These are phyloP conservation scores for Mormoops blainvillei DNA, from an alignment of 2,113 vertebrate species.

Conservation along the genomic window DNA sequence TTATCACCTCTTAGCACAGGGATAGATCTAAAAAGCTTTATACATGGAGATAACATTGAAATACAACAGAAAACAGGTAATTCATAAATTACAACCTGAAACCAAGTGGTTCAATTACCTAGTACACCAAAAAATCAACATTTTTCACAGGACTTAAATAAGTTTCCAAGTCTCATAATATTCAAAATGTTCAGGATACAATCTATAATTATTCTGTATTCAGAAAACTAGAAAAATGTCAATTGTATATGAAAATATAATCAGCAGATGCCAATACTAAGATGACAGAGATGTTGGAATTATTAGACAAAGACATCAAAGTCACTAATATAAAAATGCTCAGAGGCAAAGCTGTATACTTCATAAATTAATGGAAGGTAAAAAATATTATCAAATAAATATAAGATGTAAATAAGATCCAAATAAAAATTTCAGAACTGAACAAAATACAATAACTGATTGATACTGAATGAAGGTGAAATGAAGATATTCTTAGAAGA, in stretches of 20 bases:
- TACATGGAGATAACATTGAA: neutral
- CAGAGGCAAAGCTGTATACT: neutral
- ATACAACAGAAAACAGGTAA: neutral
- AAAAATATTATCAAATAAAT: neutral
- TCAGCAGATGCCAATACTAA: neutral
- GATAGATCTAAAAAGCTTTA: neutral
- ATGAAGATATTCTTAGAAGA: neutral
- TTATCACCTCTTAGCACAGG: neutral
- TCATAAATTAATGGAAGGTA: neutral
- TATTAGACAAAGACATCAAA: neutral
- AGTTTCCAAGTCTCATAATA: neutral
- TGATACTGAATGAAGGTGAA: neutral
- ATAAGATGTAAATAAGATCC: neutral
- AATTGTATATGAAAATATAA: neutral
- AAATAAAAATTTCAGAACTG: neutral
- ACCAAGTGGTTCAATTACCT: neutral
- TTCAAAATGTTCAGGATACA: neutral
- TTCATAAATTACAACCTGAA: neutral
- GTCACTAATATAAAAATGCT: neutral
- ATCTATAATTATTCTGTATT: neutral
- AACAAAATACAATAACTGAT: neutral
- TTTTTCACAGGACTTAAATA: neutral
- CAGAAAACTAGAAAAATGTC: neutral
- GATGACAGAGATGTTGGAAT: neutral
- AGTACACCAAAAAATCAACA: neutral